Percentiles rank a stretch among this genome's conserved stretches.
Conservation (phyloP, 2,797 vertebrate genomes). For the Furcifer pardalis region DNA sequence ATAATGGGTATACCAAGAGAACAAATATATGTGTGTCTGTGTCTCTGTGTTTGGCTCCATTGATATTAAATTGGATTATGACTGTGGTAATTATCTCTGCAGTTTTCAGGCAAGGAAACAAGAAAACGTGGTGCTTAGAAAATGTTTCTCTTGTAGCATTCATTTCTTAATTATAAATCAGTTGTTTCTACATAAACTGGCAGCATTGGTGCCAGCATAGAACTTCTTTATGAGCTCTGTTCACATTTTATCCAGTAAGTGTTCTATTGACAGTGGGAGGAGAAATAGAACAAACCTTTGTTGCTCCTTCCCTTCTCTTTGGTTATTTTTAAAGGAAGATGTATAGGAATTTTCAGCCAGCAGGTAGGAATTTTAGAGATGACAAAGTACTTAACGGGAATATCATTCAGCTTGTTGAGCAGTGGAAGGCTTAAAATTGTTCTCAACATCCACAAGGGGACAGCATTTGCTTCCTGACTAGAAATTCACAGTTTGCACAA, state of each 20-base stretch:
- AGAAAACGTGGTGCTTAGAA: conserved; percentile 36
- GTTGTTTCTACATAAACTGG: conserved; percentile 14
- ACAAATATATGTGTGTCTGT: background rate
- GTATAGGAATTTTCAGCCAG: background rate
- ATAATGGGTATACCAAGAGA: background rate
- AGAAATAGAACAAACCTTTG: conserved; percentile 46
- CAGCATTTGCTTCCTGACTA: conserved; percentile 56
- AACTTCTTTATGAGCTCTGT: conserved; percentile 39
- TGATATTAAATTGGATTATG: background rate
- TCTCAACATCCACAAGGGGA: conserved; percentile 60
- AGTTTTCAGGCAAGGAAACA: background rate
- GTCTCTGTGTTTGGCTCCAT: no score
- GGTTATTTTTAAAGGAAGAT: conserved; percentile 26
- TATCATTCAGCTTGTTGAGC: conserved; percentile 16
- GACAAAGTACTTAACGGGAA: conserved; percentile 15
- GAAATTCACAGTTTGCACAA: conserved; percentile 28
- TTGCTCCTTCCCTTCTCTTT: conserved; percentile 19
- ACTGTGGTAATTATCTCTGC: background rate
- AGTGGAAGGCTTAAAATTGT: conserved; percentile 24
- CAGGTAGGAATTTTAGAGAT: conserved; percentile 46
- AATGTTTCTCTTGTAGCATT: conserved; percentile 30
- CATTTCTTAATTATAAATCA: conserved; percentile 42
- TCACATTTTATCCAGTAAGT: conserved; percentile 49
- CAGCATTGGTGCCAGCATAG: conserved; percentile 31
- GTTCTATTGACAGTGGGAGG: conserved; percentile 25